Conservation (phyloP, 2,113 vertebrate species). For the Morone chrysops region DNA sequence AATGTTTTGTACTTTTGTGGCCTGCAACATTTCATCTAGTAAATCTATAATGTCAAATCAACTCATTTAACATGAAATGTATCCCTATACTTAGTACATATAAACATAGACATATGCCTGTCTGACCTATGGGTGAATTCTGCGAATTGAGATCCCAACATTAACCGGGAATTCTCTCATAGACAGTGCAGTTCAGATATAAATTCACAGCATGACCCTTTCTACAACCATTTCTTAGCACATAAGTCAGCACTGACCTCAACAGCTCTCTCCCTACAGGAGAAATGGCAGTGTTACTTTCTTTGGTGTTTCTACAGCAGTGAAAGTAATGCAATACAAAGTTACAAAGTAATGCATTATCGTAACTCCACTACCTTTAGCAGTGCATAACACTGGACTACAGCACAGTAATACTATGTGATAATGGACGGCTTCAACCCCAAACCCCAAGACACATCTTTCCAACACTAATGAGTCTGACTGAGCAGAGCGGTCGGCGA, state of each 20-base stretch:
- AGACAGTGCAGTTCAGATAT: background rate
- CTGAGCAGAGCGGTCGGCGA: background rate
- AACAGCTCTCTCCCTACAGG: constrained; percentile 18
- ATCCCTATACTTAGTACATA: too few species aligned
- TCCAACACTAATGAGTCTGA: background rate
- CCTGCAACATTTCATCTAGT: background rate
- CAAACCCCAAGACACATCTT: background rate
- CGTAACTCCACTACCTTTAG: too few species aligned
- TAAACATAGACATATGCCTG: too few species aligned
- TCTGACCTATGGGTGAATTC: background rate
- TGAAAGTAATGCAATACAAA: too few species aligned
- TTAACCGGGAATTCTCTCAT: background rate
- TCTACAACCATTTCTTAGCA: background rate
- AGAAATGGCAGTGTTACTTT: background rate
- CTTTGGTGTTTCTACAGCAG: background rate
- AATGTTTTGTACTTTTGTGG: background rate
- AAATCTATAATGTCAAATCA: too few species aligned
- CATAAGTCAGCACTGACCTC: background rate
- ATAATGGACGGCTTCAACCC: background rate
- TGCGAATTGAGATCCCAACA: background rate
- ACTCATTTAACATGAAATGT: too few species aligned
- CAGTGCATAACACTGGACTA: too few species aligned
- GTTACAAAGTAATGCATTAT: too few species aligned
- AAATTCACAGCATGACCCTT: background rate
- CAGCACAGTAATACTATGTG: background rate